phyloP scores from a whole-genome alignment of 2,113 vertebrate species.

The Macquaria australasica region DNA sequence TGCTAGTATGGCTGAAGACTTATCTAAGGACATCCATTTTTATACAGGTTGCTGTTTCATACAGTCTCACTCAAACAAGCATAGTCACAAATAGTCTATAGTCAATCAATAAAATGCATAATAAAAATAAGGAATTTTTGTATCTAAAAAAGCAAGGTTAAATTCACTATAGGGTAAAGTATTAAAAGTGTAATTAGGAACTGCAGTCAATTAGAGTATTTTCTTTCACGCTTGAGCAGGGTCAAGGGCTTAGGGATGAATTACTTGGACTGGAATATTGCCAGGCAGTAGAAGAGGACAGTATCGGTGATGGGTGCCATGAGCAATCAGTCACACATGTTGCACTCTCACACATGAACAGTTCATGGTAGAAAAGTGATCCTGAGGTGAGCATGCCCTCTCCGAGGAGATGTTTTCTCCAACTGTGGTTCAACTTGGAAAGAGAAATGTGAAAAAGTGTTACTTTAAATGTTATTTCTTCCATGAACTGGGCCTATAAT shows the following conservation, averaged over 20 bases:
- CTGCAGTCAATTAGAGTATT: slow-evolving; percentile 3
- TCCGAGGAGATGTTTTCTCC: neutral
- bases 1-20: neutral
- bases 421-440: neutral
- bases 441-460: neutral
- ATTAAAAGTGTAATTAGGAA: slow-evolving; percentile 11
- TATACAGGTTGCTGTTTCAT: too few relatives aligned
- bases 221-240: neutral
- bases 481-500: too few relatives aligned
- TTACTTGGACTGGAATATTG: slow-evolving; percentile 12
- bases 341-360: neutral
- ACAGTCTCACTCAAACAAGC: neutral
- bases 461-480: neutral
- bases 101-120: neutral
- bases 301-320: neutral
- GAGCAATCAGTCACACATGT: neutral
- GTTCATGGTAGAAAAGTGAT: neutral
- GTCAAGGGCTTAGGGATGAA: slow-evolving; percentile 31
- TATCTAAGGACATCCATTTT: too few relatives aligned
- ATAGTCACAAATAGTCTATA: neutral
- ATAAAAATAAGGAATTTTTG: neutral
- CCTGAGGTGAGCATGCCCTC: neutral
- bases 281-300: slow-evolving; percentile 13
- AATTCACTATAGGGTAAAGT: neutral
- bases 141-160: neutral